Conservation (phyloP, 1,140 invertebrate species). For the Drosophila erecta region DNA sequence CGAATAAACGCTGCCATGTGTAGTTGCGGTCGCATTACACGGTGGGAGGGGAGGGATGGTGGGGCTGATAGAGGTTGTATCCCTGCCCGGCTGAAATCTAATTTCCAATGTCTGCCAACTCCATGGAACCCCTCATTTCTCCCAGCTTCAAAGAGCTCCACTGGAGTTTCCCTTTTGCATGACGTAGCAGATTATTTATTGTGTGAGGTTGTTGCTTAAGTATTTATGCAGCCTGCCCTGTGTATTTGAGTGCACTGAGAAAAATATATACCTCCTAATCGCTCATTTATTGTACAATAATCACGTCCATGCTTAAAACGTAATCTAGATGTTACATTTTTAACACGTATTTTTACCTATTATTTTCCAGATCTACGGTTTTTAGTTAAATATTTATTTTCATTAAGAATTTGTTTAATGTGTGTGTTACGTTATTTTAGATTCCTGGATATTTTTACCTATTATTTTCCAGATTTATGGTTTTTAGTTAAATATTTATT, state of each 20-base stretch:
- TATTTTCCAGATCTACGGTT: too few relatives aligned
- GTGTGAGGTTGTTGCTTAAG: conserved; percentile 71
- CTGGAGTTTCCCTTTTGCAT: conserved; percentile 56
- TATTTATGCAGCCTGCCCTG: conserved; percentile 46
- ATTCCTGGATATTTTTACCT: neutral
- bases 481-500: too few relatives aligned
- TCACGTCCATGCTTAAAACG: too few relatives aligned
- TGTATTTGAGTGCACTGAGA: conserved; percentile 28
- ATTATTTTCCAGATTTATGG: too few relatives aligned
- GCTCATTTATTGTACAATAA: neutral
- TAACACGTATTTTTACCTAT: neutral
- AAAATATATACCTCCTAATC: neutral
- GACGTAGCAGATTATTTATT: conserved; percentile 79
- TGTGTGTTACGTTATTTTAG: too few relatives aligned
- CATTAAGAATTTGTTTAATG: too few relatives aligned
- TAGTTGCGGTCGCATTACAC: conserved; percentile 47
- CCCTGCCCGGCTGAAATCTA: conserved; percentile 55
- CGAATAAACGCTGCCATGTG: conserved; percentile 47
- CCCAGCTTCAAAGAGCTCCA: conserved; percentile 22
- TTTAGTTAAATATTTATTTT: too few relatives aligned
- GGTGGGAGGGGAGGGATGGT: neutral
- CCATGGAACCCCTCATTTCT: conserved; percentile 15
- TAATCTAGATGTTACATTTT: too few relatives aligned
- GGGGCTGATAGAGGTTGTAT: conserved; percentile 1
- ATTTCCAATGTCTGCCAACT: conserved; percentile 63